A percentile compares a stretch with the other conserved stretches of the same genome.
phyloP scores from a whole-genome alignment of 2,888 invertebrate species.

The Perizoma affinitatum region DNA sequence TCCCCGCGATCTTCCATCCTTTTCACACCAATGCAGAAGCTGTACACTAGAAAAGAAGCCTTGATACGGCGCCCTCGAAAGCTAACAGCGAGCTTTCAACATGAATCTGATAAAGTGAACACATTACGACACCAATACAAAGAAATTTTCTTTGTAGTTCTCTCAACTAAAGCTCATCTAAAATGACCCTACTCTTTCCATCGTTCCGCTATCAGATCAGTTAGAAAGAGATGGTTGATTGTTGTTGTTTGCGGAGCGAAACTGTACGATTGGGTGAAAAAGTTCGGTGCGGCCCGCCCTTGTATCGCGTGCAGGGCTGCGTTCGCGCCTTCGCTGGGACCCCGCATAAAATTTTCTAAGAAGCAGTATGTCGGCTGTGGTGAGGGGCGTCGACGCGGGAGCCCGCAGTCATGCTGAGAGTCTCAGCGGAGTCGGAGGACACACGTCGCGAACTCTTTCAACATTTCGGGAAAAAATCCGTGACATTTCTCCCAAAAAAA shows the following conservation, averaged over 20 bases:
- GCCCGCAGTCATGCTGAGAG: conserved; percentile 83
- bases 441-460: conserved; percentile 77
- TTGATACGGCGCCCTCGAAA: conserved; percentile 70
- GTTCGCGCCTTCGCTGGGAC: conserved; percentile 69
- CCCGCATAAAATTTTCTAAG: conserved; percentile 67
- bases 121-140: conserved; percentile 79
- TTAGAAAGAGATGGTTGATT: conserved; percentile 55
- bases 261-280: conserved; percentile 73
- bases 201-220: conserved; percentile 19
- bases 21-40: conserved; percentile 44
- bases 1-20: conserved; percentile 62
- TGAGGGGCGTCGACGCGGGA: conserved; percentile 82
- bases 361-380: conserved; percentile 77
- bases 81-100: conserved; percentile 81
- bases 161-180: conserved; percentile 50
- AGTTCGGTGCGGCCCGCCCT: conserved; percentile 74
- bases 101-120: conserved; percentile 82
- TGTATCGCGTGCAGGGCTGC: conserved; percentile 64
- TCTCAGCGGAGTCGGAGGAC: conserved; percentile 79
- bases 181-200: conserved; percentile 49
- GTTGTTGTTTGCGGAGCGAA: conserved; percentile 39
- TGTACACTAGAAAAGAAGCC: conserved; percentile 51
- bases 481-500: conserved; percentile 65
- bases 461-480: conserved; percentile 73
- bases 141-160: conserved; percentile 75